Base-by-base conservation (phyloP, 2,888 invertebrate genomes). In the Gortyna flavago region DNA sequence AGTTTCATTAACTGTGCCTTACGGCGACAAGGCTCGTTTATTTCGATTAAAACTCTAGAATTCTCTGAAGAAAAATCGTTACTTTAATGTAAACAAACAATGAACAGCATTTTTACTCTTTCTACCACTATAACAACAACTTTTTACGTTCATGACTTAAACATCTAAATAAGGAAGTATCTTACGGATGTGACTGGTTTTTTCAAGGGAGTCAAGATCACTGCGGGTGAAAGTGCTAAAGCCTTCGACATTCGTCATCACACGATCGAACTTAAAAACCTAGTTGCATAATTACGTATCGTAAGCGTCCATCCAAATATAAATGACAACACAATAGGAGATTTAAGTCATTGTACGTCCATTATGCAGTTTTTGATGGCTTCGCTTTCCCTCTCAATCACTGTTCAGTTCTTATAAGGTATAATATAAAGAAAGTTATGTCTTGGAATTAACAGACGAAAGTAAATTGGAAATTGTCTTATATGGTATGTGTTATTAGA, bases 321-420 rank as follows among this genome's bases (percentile, higher is more conserved):
- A 86, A 87, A 83, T 86, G 87, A 87, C 89, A 90, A 72, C 80
- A 88, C 89, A 89, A 89, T 90, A 79, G 81, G 69, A 29, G 57
- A 66, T 86, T 84, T 79, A 81, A 84, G 62, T 84, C 80, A 84
- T 83, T 87, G 79, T 81, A 64, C 54, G 75, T 64, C 65, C 44
- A 75, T 73, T 75, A 80, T 78, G 65, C 44, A 70, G 75, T 77
- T 75, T 73, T 81, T 64, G 71, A 75, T 72, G 72, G 4, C 61
- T 67, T 76, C 66, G 54, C 84, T 88, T 85, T 87, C 83, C 66
- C 76, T 77, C 38, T 80, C 80, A 77, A 75, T 83, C 75, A 74
- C 38, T 65, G 68, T 67, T 65, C 69, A 78, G 74, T 75, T 80
- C 66, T 62, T 79, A 68, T 87, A 82, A 67, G 74, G 68, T 57